Evolutionary conservation across 2,888 invertebrate genomes (phyloP).

Genomic region (Poecilus cupreus): DNA sequence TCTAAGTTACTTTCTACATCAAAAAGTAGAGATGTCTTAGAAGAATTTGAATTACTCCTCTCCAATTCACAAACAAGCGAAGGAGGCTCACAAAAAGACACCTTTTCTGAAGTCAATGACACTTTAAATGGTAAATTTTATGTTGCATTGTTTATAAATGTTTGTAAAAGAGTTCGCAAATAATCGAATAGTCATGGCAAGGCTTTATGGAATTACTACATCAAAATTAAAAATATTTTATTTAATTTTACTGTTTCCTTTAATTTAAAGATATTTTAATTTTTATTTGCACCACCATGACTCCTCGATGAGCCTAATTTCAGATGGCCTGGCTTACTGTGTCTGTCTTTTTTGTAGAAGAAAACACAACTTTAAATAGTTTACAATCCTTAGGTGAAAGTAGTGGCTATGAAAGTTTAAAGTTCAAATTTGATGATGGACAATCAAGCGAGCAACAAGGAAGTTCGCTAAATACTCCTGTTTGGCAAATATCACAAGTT

Average conservation of each 20-base stretch:
- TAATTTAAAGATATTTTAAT: too few species aligned
- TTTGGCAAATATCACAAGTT: conserved; percentile 69
- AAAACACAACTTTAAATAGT: conserved; percentile 74
- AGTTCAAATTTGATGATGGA: conserved; percentile 76
- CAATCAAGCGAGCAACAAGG: conserved; percentile 68
- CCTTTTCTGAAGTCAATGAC: conserved; percentile 25
- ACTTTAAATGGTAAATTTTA: conserved; percentile 20
- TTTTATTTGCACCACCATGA: background rate
- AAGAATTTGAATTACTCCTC: conserved; percentile 48
- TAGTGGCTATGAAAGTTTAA: conserved; percentile 86
- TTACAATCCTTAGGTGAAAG: conserved; percentile 84
- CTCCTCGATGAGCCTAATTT: background rate
- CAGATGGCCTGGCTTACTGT: background rate
- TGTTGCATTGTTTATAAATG: too few species aligned
- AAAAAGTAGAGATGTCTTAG: conserved; percentile 27
- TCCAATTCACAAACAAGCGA: conserved; percentile 28
- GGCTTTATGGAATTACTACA: too few species aligned
- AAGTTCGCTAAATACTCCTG: conserved; percentile 61
- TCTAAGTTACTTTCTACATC: background rate
- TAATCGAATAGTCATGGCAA: too few species aligned
- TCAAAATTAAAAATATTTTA: too few species aligned
- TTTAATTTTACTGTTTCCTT: too few species aligned
- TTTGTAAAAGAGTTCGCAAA: background rate
- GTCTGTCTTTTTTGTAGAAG: conserved; percentile 63
- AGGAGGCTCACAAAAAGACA: background rate